These are phyloP conservation scores for Cryptotermes secundus DNA, from an alignment of 1,140 invertebrate genomes.

Conservation along the genomic window DNA sequence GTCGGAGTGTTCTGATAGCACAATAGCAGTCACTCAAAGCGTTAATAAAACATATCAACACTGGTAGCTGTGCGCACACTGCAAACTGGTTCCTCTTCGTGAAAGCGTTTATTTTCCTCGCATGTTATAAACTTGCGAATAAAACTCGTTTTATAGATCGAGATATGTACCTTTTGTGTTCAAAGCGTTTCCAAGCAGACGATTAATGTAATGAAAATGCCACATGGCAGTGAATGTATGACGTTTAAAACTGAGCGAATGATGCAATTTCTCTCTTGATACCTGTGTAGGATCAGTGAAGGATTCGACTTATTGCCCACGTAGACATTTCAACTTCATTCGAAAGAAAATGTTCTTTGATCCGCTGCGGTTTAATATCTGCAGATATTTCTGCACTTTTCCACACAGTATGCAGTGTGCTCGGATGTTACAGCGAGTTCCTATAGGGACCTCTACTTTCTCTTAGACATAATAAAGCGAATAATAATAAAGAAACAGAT, in stretches of 20 bases:
- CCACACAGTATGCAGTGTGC: neutral
- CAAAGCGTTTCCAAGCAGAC: neutral
- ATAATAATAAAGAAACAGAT: too few relatives aligned
- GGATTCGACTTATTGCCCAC: neutral
- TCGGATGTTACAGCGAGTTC: neutral
- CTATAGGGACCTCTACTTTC: too few relatives aligned
- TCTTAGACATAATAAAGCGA: too few relatives aligned
- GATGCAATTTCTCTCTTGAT: neutral
- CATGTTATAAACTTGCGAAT: neutral
- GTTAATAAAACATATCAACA: neutral
- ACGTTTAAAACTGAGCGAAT: neutral
- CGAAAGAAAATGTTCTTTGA: neutral
- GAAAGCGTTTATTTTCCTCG: neutral
- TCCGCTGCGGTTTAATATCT: neutral
- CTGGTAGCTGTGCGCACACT: neutral
- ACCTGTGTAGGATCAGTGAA: neutral
- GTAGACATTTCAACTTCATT: neutral
- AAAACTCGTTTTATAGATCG: neutral
- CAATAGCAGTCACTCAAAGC: neutral
- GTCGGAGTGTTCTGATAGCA: too few relatives aligned
- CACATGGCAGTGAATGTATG: neutral
- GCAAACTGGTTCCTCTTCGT: neutral
- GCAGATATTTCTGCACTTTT: neutral
- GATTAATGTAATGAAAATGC: neutral
- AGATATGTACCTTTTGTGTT: neutral